Percentiles rank a stretch among this genome's conserved stretches.
phyloP scores from a whole-genome alignment of 2,888 invertebrate genomes.

The Orchesellides sinensis region DNA sequence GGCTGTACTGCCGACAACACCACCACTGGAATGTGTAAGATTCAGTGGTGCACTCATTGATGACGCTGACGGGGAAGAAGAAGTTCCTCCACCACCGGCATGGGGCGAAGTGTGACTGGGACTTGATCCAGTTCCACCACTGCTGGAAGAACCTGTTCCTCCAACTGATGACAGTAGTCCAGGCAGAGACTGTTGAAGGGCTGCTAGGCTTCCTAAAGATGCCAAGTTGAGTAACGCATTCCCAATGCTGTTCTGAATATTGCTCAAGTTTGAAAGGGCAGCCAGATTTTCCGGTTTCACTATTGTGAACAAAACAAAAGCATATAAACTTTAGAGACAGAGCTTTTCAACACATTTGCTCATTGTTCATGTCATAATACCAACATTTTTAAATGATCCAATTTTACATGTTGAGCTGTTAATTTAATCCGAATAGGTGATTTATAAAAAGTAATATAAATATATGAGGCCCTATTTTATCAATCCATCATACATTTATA shows the following conservation, averaged over 20 bases:
- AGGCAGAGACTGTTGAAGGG: slow-evolving; percentile 82
- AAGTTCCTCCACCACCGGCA: slow-evolving; percentile 27
- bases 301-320: slow-evolving; percentile 49
- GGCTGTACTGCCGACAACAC: slow-evolving; percentile 5
- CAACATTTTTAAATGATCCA: no score
- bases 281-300: slow-evolving; percentile 74
- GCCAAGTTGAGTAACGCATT: slow-evolving; percentile 81
- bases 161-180: slow-evolving; percentile 77
- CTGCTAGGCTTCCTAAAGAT: slow-evolving; percentile 88
- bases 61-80: slow-evolving; percentile 51
- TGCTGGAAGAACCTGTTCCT: slow-evolving; percentile 20
- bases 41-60: slow-evolving; percentile 70
- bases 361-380: no score
- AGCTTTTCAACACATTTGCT: no score
- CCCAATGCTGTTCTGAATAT: slow-evolving; percentile 70
- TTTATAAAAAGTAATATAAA: no score
- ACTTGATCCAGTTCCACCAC: slow-evolving; percentile 52
- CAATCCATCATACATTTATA: no score
- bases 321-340: no score
- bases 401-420: no score
- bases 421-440: no score
- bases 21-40: slow-evolving; percentile 68
- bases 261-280: slow-evolving; percentile 63
- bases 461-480: no score
- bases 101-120: slow-evolving; percentile 64